A percentile compares a stretch with the other conserved stretches of the same genome.
phyloP scores from a whole-genome alignment of 2,113 vertebrate species.

The Pholis gunnellus region DNA sequence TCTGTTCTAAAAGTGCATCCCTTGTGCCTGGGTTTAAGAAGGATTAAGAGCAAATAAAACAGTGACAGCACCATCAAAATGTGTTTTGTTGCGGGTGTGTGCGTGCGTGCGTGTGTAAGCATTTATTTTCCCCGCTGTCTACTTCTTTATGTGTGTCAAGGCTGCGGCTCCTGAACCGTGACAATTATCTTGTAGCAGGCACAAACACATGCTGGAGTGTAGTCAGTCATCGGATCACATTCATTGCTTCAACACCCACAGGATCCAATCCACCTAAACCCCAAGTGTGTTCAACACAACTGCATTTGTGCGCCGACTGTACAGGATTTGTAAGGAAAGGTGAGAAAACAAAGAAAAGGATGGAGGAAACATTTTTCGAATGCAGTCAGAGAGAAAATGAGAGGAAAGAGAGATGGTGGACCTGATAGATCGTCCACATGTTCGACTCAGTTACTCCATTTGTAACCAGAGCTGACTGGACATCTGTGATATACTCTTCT shows the following conservation, averaged over 20 bases:
- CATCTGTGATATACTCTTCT: conserved; percentile 74
- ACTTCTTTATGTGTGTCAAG: conserved; percentile 27
- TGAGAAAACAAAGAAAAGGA: conserved; percentile 17
- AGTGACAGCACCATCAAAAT: conserved; percentile 21
- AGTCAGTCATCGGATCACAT: neutral
- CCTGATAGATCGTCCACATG: conserved; percentile 77
- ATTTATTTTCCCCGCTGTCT: conserved; percentile 10
- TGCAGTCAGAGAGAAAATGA: conserved; percentile 27
- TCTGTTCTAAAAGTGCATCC: conserved; percentile 37
- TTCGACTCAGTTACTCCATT: conserved; percentile 66
- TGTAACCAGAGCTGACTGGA: conserved; percentile 72
- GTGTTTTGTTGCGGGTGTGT: neutral
- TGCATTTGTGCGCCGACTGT: neutral
- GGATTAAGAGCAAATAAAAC: conserved; percentile 43
- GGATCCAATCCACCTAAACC: neutral
- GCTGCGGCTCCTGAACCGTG: conserved; percentile 5
- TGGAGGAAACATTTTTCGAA: conserved; percentile 5
- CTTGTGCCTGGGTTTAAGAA: conserved; percentile 26
- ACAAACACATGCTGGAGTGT: neutral
- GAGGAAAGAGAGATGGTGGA: conserved; percentile 59
- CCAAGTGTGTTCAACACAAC: neutral
- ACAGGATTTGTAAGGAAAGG: conserved; percentile 5
- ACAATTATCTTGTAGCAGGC: conserved; percentile 17
- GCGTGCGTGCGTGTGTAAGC: neutral
- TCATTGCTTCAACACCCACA: conserved; percentile 2